phyloP scores from a whole-genome alignment of 2,888 invertebrate species.

The Elmis aenea region DNA sequence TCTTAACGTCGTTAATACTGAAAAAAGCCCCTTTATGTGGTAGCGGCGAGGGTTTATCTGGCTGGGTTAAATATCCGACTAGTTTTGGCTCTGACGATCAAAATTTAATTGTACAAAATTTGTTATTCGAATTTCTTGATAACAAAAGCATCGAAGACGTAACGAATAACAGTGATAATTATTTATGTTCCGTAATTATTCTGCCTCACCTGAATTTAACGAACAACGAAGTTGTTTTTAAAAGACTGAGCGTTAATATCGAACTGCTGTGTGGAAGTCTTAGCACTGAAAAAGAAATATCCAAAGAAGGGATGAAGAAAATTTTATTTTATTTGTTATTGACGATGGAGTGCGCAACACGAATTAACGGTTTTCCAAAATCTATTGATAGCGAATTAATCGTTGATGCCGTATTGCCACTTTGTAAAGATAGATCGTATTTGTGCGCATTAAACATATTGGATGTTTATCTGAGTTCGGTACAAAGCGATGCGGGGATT shows the following conservation, averaged over 20 bases:
- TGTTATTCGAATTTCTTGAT: constrained; percentile 42
- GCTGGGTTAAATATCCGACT: constrained; percentile 65
- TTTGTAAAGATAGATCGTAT: constrained; percentile 47
- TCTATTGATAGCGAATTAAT: constrained; percentile 37
- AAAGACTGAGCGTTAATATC: constrained; percentile 32
- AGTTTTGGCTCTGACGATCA: constrained; percentile 50
- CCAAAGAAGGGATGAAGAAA: constrained; percentile 29
- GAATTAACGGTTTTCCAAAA: constrained; percentile 50
- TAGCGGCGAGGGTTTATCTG: constrained; percentile 54
- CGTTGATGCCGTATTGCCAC: constrained; percentile 47
- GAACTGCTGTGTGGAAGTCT: constrained; percentile 26
- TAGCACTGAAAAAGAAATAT: constrained; percentile 36
- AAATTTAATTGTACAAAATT: constrained; percentile 44
- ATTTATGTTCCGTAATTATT: constrained; percentile 52
- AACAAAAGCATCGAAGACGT: constrained; percentile 42
- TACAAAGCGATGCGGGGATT: constrained; percentile 46
- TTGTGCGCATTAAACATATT: constrained; percentile 51
- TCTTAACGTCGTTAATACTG: constrained; percentile 62
- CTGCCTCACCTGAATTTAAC: constrained; percentile 51
- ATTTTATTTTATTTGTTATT: constrained; percentile 53
- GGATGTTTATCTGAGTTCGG: constrained; percentile 52
- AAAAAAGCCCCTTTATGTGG: constrained; percentile 60
- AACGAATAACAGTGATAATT: constrained; percentile 44
- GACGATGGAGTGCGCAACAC: constrained; percentile 56
- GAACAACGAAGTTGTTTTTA: constrained; percentile 6